Conservation (phyloP, 2,888 invertebrate species). For the Acanthoscelides obtectus region DNA sequence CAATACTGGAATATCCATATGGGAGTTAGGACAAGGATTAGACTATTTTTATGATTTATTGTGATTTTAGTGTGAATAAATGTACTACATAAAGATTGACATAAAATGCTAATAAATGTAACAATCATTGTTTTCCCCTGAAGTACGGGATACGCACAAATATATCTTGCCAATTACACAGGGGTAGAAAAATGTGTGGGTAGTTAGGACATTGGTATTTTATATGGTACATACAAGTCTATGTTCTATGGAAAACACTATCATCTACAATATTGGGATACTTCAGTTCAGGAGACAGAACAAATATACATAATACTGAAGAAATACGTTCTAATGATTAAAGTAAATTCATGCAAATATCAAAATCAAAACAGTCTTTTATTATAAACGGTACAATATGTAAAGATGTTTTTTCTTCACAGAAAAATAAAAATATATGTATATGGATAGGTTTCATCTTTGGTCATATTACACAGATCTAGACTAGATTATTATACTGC, state of each 20-base stretch:
- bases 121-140: too few relatives aligned
- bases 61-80: conserved; percentile 41
- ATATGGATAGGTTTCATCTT: conserved; percentile 2
- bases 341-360: too few relatives aligned
- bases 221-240: too few relatives aligned
- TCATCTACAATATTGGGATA: too few relatives aligned
- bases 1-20: conserved; percentile 83
- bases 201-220: too few relatives aligned
- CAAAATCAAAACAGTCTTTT: not conserved
- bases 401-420: not conserved
- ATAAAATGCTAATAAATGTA: not conserved
- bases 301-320: too few relatives aligned
- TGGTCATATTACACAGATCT: conserved; percentile 9
- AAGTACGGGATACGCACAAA: too few relatives aligned
- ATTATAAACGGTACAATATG: not conserved
- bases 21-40: conserved; percentile 95
- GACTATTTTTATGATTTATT: conserved; percentile 91
- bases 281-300: too few relatives aligned
- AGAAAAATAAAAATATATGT: not conserved
- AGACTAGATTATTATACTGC: conserved; percentile 1
- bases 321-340: too few relatives aligned
- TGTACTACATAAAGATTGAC: not conserved
- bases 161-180: too few relatives aligned
- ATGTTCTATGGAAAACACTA: too few relatives aligned
- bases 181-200: too few relatives aligned